Evolutionary conservation across 2,888 invertebrate genomes (phyloP).

Genomic region (Drosophila barbarae): DNA sequence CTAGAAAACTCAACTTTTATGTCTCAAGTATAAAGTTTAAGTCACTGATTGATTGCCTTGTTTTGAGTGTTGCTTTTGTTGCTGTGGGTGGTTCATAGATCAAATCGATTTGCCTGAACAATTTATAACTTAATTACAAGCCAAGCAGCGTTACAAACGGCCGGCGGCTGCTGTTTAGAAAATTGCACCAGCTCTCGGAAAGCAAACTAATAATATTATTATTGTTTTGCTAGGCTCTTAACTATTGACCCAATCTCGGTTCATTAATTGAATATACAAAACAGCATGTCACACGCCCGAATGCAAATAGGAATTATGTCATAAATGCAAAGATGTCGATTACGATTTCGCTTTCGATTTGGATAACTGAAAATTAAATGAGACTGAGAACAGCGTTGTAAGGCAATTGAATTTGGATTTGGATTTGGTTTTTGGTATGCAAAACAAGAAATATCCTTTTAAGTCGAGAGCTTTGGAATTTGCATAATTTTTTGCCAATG

Average conservation of each 20-base stretch:
- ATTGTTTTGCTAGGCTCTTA: constrained; percentile 17
- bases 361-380: constrained; percentile 9
- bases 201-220: constrained; percentile 33
- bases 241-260: constrained; percentile 53
- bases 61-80: constrained; percentile 12
- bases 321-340: constrained; percentile 48
- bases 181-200: constrained; percentile 43
- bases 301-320: constrained; percentile 62
- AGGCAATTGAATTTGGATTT: constrained; percentile 21
- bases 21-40: constrained; percentile 27
- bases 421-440: constrained; percentile 35
- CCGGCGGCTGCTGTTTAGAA: constrained; percentile 48
- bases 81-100: constrained; percentile 64
- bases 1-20: constrained; percentile 17
- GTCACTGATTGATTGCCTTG: constrained; percentile 35
- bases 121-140: constrained; percentile 73
- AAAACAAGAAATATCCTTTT: constrained; percentile 62
- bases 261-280: constrained; percentile 52
- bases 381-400: constrained; percentile 25
- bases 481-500: constrained; percentile 51
- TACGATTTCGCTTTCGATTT: constrained; percentile 15
- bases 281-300: constrained; percentile 32
- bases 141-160: constrained; percentile 60
- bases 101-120: constrained; percentile 56
- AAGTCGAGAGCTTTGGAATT: constrained; percentile 56